Evolutionary conservation across 1,140 invertebrate genomes (phyloP).

Genomic region (Monochamus saltuarius): DNA sequence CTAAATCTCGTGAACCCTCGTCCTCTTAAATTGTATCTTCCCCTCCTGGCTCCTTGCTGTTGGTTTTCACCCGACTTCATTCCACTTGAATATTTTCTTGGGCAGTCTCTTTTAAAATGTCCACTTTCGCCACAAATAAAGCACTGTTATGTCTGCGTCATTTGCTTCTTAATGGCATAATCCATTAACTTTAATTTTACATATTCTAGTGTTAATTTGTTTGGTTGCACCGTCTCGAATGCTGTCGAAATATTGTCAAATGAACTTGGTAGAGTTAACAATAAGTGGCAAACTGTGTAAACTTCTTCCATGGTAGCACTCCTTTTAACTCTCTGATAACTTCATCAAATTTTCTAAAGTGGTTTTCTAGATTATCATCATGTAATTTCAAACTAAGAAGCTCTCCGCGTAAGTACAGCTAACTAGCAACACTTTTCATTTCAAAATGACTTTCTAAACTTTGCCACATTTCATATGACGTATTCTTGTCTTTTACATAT

Average conservation of each 20-base stretch:
- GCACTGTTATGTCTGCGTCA: no score
- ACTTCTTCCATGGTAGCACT: slow-evolving; percentile 25
- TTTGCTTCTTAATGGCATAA: slow-evolving; percentile 7
- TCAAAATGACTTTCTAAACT: slow-evolving; percentile 2
- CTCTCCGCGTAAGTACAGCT: background rate
- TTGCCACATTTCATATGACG: slow-evolving; percentile 14
- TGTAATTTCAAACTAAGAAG: slow-evolving; percentile 9
- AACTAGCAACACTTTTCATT: slow-evolving; percentile 15
- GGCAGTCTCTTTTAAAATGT: no score
- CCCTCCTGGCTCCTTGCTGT: no score
- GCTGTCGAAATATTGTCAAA: slow-evolving; percentile 50
- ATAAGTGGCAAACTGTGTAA: slow-evolving; percentile 45
- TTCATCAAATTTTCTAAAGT: slow-evolving; percentile 24
- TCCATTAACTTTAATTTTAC: slow-evolving; percentile 17
- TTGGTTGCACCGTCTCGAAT: slow-evolving; percentile 47
- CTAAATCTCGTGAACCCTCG: no score
- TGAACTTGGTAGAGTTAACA: slow-evolving; percentile 45
- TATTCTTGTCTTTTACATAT: slow-evolving; percentile 20
- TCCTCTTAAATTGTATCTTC: no score
- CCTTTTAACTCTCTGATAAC: slow-evolving; percentile 21
- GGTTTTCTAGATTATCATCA: background rate
- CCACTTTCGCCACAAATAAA: no score
- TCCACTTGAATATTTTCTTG: no score
- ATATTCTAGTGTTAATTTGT: slow-evolving; percentile 38
- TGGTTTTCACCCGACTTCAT: no score